A percentile compares a stretch with the other conserved stretches of the same genome.
Evolutionary conservation across 2,113 vertebrate species (phyloP).

Genomic region (Trachemys scripta): DNA sequence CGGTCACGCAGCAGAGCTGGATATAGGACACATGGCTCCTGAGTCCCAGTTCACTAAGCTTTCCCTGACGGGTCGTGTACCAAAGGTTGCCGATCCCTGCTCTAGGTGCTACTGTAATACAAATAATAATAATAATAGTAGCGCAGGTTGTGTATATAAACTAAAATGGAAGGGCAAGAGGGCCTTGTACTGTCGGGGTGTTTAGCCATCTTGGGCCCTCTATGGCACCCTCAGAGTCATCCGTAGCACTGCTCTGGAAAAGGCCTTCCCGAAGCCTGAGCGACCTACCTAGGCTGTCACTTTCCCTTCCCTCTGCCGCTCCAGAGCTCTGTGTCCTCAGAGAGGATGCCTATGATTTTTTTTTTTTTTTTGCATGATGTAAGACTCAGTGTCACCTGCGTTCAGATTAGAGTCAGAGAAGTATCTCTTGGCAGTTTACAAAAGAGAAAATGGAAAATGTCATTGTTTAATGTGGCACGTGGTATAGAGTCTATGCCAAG

Average conservation of each 20-base stretch:
- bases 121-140: not conserved
- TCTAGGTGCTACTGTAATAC: not conserved
- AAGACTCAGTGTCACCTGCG: slow-evolving; percentile 9
- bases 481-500: slow-evolving; percentile 4
- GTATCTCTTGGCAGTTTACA: slow-evolving; percentile 22
- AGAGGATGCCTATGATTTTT: not conserved
- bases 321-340: not conserved
- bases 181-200: not conserved
- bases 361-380: not conserved
- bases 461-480: slow-evolving; percentile 8
- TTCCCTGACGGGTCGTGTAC: no score
- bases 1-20: not conserved
- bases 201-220: not conserved
- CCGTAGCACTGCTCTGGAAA: not conserved
- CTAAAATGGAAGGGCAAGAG: not conserved
- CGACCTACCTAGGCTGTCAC: not conserved
- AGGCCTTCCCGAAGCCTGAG: not conserved
- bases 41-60: no score
- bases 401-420: not conserved
- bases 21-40: no score
- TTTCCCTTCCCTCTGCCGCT: not conserved
- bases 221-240: not conserved
- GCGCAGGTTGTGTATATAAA: no score
- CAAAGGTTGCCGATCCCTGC: no score
- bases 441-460: slow-evolving; percentile 41